These are phyloP conservation scores for Leptodactylus fallax DNA, from an alignment of 2,797 vertebrate genomes.

Conservation along the genomic window DNA sequence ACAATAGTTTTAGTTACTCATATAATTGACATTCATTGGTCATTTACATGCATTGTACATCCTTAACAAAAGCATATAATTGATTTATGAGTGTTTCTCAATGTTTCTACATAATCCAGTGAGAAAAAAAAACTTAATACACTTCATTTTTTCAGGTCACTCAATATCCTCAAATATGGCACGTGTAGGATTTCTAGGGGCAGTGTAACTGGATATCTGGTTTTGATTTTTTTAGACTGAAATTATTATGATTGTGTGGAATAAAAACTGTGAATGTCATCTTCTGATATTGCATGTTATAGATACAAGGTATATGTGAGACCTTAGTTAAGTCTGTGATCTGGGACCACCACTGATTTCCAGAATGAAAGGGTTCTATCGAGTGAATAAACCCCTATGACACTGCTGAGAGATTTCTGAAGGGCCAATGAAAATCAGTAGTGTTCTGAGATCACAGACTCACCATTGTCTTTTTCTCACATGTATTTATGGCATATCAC, in stretches of 20 bases:
- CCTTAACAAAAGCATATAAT: not conserved
- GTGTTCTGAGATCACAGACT: too few species aligned
- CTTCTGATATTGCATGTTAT: not conserved
- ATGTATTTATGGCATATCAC: not conserved
- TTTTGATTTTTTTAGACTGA: too few species aligned
- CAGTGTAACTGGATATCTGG: too few species aligned
- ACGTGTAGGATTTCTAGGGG: too few species aligned
- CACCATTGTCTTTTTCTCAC: too few species aligned
- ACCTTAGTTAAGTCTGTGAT: not conserved
- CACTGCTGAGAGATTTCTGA: not conserved
- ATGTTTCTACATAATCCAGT: not conserved
- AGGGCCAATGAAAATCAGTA: not conserved
- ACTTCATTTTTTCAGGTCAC: not conserved
- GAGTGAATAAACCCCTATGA: not conserved
- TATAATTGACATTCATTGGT: not conserved
- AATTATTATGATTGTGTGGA: too few species aligned
- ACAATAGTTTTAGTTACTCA: not conserved
- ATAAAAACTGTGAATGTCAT: not conserved
- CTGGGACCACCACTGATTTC: not conserved
- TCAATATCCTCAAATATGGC: too few species aligned
- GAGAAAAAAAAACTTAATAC: not conserved
- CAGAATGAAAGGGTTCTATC: not conserved
- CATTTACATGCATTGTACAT: not conserved
- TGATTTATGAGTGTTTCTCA: not conserved
- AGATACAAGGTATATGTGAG: not conserved